phyloP scores from a whole-genome alignment of 2,113 vertebrate species.

The Callorhinus ursinus region DNA sequence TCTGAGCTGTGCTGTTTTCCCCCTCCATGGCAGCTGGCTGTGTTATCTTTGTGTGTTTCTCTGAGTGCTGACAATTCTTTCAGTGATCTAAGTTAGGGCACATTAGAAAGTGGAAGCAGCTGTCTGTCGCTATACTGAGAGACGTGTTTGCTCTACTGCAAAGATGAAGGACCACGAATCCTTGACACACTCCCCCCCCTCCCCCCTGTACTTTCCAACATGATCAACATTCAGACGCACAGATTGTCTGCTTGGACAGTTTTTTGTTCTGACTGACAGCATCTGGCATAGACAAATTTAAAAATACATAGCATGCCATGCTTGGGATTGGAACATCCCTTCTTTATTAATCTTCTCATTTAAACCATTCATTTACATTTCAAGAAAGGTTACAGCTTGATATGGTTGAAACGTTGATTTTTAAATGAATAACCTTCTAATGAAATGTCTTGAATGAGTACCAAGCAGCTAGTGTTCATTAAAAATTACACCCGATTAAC shows the following conservation, averaged over 20 bases:
- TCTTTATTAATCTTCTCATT: conserved; percentile 91
- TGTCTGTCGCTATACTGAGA: conserved; percentile 99
- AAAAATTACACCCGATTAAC: conserved; percentile 89
- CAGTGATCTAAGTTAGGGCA: conserved; percentile 99
- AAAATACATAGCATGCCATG: conserved; percentile 91
- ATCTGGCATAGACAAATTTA: conserved; percentile 94
- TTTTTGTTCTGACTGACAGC: conserved; percentile 98
- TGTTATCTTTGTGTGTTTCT: conserved; percentile 99
- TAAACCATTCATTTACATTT: conserved; percentile 91
- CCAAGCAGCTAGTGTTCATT: conserved; percentile 86
- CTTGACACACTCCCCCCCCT: conserved; percentile 95
- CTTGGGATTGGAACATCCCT: conserved; percentile 89
- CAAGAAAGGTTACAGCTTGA: conserved; percentile 88
- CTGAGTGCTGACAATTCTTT: conserved; percentile 97
- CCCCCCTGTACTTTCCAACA: conserved; percentile 90
- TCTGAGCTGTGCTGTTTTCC: conserved; percentile 90
- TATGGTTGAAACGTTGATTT: conserved; percentile 87
- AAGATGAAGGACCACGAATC: conserved; percentile 99
- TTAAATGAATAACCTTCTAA: conserved; percentile 89
- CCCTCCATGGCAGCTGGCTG: conserved; percentile 96
- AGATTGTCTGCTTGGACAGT: conserved; percentile 97
- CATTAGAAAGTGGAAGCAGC: conserved; percentile 99
- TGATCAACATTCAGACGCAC: conserved; percentile 98
- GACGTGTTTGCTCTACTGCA: conserved; percentile 99
- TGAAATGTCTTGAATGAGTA: conserved; percentile 88